phyloP scores from a whole-genome alignment of 1,140 invertebrate genomes.

The Bombus affinis region DNA sequence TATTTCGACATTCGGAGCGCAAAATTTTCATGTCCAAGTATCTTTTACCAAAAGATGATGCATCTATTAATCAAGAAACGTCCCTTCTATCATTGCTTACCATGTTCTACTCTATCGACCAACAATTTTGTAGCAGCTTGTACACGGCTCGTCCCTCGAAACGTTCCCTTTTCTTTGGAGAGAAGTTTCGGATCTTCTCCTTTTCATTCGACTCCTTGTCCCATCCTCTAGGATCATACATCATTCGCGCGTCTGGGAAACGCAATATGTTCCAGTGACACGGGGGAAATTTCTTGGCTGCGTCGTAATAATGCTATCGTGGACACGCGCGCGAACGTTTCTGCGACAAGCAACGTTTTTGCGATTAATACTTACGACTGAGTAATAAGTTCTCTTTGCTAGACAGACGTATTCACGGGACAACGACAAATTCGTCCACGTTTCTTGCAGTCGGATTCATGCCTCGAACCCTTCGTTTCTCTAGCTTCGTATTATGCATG shows the following conservation, averaged over 20 bases:
- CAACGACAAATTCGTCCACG: slow-evolving; percentile 26
- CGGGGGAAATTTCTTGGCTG: slow-evolving; percentile 22
- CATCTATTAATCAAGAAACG: neutral
- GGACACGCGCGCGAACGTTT: neutral
- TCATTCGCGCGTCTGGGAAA: slow-evolving; percentile 33
- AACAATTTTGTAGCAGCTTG: neutral
- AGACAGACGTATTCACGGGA: slow-evolving; percentile 1
- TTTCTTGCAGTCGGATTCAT: slow-evolving; percentile 33
- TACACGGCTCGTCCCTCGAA: neutral
- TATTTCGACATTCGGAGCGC: too few relatives aligned
- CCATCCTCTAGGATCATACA: slow-evolving; percentile 9
- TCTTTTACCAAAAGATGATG: neutral
- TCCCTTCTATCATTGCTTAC: neutral
- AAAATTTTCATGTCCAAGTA: neutral
- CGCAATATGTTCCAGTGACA: slow-evolving; percentile 34
- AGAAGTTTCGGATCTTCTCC: neutral
- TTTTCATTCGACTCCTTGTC: slow-evolving; percentile 17
- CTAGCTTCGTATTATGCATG: neutral
- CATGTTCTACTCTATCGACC: neutral
- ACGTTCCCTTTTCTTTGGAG: neutral
- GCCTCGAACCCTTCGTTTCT: neutral
- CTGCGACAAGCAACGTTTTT: neutral
- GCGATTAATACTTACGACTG: slow-evolving; percentile 13
- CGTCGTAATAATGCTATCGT: slow-evolving; percentile 34
- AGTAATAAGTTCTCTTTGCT: slow-evolving; percentile 36